phyloP scores from a whole-genome alignment of 2,888 invertebrate species.

The Pyrgus malvae region DNA sequence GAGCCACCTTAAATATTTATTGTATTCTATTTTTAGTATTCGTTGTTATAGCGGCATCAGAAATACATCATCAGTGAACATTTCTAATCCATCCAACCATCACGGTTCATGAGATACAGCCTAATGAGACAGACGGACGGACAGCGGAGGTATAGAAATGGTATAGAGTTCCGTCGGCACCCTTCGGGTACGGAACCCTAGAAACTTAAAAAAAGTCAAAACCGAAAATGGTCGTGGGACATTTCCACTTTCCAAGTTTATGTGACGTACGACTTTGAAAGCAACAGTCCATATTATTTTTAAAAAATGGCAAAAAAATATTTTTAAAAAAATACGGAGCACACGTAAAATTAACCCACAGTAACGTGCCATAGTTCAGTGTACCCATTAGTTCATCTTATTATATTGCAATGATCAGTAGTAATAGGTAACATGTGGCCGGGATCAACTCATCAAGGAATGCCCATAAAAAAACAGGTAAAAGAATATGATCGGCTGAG shows the following conservation, averaged over 20 bases:
- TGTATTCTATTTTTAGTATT: too few relatives aligned
- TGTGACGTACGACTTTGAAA: too few relatives aligned
- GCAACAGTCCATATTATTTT: not conserved
- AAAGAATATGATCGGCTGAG: slow-evolving; percentile 48
- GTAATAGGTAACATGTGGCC: not conserved
- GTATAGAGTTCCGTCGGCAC: too few relatives aligned
- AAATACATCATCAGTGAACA: too few relatives aligned
- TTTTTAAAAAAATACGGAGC: not conserved
- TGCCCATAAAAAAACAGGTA: slow-evolving; percentile 58
- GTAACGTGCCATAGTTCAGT: not conserved
- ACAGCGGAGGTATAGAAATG: too few relatives aligned
- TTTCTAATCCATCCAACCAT: too few relatives aligned
- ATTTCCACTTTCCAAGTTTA: not conserved
- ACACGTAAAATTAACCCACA: not conserved
- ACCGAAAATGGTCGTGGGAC: not conserved
- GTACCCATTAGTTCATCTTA: not conserved
- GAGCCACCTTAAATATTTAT: too few relatives aligned
- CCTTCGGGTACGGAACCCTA: too few relatives aligned
- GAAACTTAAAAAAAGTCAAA: slow-evolving; percentile 2
- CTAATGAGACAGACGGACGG: too few relatives aligned
- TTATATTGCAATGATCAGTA: not conserved
- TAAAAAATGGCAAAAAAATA: not conserved
- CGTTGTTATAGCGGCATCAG: too few relatives aligned
- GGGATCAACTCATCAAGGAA: slow-evolving; percentile 13
- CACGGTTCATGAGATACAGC: too few relatives aligned